Percentiles rank a stretch among this genome's conserved stretches.
Conservation (phyloP, 1,140 invertebrate genomes). For the Lineus longissimus region DNA sequence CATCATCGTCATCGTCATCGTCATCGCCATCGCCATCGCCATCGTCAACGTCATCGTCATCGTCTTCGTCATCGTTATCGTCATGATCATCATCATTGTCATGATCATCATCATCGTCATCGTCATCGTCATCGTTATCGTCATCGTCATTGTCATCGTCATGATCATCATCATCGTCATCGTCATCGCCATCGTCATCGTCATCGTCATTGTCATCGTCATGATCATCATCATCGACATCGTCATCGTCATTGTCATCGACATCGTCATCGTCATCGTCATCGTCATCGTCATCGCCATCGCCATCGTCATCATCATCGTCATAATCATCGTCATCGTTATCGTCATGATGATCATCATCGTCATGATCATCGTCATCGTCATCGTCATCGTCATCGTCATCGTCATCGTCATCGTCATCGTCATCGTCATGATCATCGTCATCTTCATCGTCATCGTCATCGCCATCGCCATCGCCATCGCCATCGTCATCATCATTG, state of each 20-base stretch:
- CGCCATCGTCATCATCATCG: constrained; percentile 5
- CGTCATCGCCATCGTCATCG: background rate
- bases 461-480: background rate
- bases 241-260: no score
- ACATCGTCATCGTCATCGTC: constrained; percentile 8
- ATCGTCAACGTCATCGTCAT: constrained; percentile 4
- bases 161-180: no score
- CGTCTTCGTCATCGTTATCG: background rate
- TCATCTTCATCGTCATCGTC: constrained; percentile 10
- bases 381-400: no score
- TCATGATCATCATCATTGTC: background rate
- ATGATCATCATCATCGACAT: no score
- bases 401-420: constrained; percentile 1
- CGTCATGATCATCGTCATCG: no score
- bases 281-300: constrained; percentile 4
- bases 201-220: background rate
- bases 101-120: constrained; percentile 12
- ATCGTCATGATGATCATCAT: no score
- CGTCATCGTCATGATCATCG: no score
- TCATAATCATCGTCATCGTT: no score
- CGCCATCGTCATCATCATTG: background rate
- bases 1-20: constrained; percentile 4
- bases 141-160: constrained; percentile 1
- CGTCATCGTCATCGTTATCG: constrained; percentile 6
- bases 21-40: constrained; percentile 1